Percentiles rank a stretch among this genome's conserved stretches.
These are phyloP conservation scores for Drosophila gunungcola DNA, from an alignment of 1,140 invertebrate species.

Conservation along the genomic window DNA sequence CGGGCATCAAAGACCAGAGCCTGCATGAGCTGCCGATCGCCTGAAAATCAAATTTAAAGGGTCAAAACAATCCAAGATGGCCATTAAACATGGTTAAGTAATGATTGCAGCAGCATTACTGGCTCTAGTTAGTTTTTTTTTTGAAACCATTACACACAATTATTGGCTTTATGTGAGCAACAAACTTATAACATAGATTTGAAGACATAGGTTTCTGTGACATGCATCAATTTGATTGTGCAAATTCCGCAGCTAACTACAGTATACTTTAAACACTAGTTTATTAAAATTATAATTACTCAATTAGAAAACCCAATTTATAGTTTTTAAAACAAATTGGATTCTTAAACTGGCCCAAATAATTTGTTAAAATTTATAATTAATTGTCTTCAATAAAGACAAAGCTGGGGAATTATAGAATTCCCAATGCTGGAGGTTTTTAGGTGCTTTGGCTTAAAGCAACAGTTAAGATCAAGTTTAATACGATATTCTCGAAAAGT, in stretches of 20 bases:
- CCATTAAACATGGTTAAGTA: neutral
- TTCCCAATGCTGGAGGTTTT: neutral
- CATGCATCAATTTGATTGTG: conserved; percentile 55
- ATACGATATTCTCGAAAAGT: neutral
- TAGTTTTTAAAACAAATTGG: neutral
- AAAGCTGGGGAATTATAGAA: no score
- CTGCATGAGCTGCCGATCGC: conserved; percentile 93
- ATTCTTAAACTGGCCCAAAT: conserved; percentile 30
- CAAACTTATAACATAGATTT: neutral
- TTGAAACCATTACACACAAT: neutral
- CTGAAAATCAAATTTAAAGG: conserved; percentile 85
- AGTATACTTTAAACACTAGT: conserved; percentile 15
- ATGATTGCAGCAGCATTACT: conserved; percentile 6
- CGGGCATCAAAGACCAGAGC: conserved; percentile 94
- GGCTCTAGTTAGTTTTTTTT: neutral
- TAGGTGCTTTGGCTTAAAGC: neutral
- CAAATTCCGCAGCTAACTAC: conserved; percentile 78
- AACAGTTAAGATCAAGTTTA: neutral
- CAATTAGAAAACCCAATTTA: neutral
- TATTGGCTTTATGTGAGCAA: conserved; percentile 9
- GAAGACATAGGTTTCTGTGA: conserved; percentile 2
- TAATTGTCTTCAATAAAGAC: no score
- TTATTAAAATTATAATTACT: conserved; percentile 24
- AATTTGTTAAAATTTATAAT: neutral
- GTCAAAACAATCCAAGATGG: neutral